Evolutionary conservation across 2,113 vertebrate genomes (phyloP).

Genomic region (Otus sunia): DNA sequence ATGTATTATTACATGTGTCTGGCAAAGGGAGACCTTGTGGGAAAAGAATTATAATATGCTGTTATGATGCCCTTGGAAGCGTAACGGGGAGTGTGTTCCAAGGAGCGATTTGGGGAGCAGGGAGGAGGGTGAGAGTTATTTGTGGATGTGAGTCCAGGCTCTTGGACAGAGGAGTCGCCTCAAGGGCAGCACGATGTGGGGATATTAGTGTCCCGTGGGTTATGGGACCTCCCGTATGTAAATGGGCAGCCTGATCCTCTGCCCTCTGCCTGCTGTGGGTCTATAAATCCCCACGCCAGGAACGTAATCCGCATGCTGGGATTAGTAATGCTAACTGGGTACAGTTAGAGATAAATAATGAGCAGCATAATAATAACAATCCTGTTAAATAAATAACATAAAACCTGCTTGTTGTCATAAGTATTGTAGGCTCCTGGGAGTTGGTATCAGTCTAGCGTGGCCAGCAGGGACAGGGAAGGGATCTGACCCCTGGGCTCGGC

Average conservation of each 20-base stretch:
- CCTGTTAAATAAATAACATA: background rate
- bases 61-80: background rate
- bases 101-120: background rate
- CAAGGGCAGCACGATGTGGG: too few relatives aligned
- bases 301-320: background rate
- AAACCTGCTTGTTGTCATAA: background rate
- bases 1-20: conserved; percentile 8
- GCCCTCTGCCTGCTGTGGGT: background rate
- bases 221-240: background rate
- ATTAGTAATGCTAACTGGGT: background rate
- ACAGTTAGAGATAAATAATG: background rate
- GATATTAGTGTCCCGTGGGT: too few relatives aligned
- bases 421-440: background rate
- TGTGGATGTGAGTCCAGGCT: background rate
- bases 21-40: conserved; percentile 3
- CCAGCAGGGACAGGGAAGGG: too few relatives aligned
- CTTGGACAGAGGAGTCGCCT: background rate
- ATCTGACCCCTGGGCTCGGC: too few relatives aligned
- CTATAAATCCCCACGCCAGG: background rate
- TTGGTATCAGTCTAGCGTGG: too few relatives aligned
- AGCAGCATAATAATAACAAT: background rate
- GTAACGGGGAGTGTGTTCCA: background rate
- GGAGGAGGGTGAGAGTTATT: background rate
- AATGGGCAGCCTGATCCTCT: background rate
- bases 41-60: conserved; percentile 27